Base-by-base conservation (phyloP, 2,797 vertebrate genomes). In the Peromyscus eremicus region DNA sequence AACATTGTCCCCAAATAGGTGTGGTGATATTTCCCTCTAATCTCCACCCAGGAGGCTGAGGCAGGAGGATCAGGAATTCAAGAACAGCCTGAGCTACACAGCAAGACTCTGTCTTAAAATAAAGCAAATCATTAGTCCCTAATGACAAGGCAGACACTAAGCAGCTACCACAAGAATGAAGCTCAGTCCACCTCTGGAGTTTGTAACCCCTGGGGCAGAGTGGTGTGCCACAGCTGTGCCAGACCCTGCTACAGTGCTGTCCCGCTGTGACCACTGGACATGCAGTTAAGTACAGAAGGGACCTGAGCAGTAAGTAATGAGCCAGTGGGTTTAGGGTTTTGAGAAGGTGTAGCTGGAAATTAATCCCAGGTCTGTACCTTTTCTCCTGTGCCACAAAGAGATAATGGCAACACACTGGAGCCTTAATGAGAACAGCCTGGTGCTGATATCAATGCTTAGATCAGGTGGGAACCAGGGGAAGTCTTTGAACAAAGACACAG, bases 301-400 rank as follows among this genome's bases (percentile, higher is more conserved):
- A 5, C 46, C 84, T 66, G 77, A 43, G 32, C 46, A 86, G 37
- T 96, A 43, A 91, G 49, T 37, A 29, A 71, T 43, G 73, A 95
- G 1, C 25, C 16, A 76, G 5, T 79, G 27, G 40, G 23, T 64
- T 90, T 60, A 25, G 2, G 77, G 25, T 89, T 86, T 88, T 89
- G 62, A 80, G 94, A 55, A 87, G n/a, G 40, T 46, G 85, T 55
- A 80, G 25, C 62, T 95, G 82, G 79, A 90, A 80, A 89, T 70
- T 83, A 94, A 55, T 93, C 68, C 91, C 83, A 79, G 95, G 81
- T 88, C 76, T 82, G 40, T 40, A 4, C 43, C 37, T 92, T 68
- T 88, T 70, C 52, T 95, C 32, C 68, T 82, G 62, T 55, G 75
- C 27, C 80, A 71, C 0, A 0, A 75, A 25, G 17, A 40, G n/a